Percentiles rank a stretch among this genome's conserved stretches.
Evolutionary conservation across 64 coral and sea anemone species (phyloP).

Genomic region (Exaiptasia diaphana): DNA sequence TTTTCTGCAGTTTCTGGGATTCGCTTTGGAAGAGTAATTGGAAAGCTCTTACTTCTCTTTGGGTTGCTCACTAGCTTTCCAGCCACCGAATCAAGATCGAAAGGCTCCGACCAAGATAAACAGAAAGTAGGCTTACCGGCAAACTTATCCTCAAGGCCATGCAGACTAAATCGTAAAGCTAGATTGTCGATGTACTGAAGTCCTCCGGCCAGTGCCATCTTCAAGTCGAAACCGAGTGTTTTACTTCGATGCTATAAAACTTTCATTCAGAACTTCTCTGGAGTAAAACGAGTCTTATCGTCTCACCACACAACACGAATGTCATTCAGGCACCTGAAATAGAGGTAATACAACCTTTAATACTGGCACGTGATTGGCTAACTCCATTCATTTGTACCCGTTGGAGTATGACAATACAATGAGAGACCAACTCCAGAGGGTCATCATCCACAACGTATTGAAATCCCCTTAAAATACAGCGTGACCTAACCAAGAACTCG

Average conservation of each 20-base stretch:
- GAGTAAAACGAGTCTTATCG: too few relatives aligned
- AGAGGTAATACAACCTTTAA: conserved; percentile 41
- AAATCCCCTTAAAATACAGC: conserved; percentile 17
- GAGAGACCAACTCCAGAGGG: conserved; percentile 39
- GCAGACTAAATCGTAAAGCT: conserved; percentile 23
- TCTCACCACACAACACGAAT: conserved; percentile 36
- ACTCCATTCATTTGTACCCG: conserved; percentile 57
- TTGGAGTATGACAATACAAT: conserved; percentile 49
- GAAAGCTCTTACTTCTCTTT: conserved; percentile 52
- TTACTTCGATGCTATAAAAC: not conserved
- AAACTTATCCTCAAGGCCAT: conserved; percentile 46
- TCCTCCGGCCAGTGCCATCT: conserved; percentile 40
- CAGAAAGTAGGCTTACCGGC: conserved; percentile 37
- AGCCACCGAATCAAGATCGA: conserved; percentile 55
- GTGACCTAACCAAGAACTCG: not conserved
- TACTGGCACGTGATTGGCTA: conserved; percentile 36
- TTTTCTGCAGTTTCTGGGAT: not conserved
- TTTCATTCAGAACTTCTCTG: not conserved
- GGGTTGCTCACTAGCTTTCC: conserved; percentile 48
- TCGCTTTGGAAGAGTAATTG: not conserved
- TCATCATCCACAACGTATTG: conserved; percentile 58
- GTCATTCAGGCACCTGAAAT: conserved; percentile 67
- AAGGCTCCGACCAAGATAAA: conserved; percentile 65
- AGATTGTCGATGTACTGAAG: conserved; percentile 52
- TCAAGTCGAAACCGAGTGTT: not conserved